Evolutionary conservation across 2,888 invertebrate species (phyloP).

Genomic region (Thecophora atra): DNA sequence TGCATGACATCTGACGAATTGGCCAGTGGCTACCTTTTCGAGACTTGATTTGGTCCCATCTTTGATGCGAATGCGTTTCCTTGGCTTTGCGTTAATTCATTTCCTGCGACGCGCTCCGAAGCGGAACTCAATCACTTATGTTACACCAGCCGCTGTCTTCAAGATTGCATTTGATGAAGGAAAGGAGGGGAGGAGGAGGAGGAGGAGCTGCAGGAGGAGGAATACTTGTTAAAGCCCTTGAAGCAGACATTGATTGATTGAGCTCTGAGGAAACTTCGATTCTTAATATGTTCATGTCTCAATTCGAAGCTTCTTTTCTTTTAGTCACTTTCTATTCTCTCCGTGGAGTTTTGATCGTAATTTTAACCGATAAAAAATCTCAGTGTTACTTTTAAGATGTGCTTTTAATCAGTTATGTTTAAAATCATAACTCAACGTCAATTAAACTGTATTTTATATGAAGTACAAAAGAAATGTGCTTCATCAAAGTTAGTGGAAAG

Average conservation of each 20-base stretch:
- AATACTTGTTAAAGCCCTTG: not conserved
- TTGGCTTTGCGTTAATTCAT: conserved; percentile 42
- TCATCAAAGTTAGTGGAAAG: too few species aligned
- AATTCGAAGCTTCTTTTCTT: too few species aligned
- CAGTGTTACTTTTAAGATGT: too few species aligned
- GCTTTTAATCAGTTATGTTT: too few species aligned
- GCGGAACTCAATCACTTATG: conserved; percentile 48
- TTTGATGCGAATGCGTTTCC: not conserved
- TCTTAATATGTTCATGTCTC: too few species aligned
- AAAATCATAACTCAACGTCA: too few species aligned
- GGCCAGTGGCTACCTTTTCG: conserved; percentile 24
- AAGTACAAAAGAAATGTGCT: too few species aligned
- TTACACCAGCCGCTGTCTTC: conserved; percentile 4
- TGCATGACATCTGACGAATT: not conserved
- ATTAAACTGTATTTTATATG: too few species aligned
- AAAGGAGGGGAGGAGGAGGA: not conserved
- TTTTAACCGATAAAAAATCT: too few species aligned
- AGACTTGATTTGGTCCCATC: not conserved
- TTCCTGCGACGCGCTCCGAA: conserved; percentile 45
- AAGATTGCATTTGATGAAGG: not conserved
- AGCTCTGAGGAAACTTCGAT: not conserved
- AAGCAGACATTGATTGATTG: not conserved
- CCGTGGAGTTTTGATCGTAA: too few species aligned
- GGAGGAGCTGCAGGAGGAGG: too few species aligned
- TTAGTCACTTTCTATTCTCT: too few species aligned